phyloP scores from a whole-genome alignment of 2,888 invertebrate genomes.

The Eilema depressum region DNA sequence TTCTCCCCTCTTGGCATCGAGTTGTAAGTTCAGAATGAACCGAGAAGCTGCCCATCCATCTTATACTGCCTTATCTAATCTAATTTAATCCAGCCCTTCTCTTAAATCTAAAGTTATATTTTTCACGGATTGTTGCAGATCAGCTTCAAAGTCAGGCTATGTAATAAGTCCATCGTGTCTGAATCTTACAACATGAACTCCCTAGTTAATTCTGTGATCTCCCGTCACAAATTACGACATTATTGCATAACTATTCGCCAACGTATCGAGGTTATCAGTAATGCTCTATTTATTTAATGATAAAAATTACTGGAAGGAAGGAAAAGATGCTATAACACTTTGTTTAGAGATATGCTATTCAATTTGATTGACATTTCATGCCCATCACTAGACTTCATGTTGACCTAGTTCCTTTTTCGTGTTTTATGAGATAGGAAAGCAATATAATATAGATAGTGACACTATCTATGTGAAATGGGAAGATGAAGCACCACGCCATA shows the following conservation, averaged over 20 bases:
- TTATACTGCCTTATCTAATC: neutral
- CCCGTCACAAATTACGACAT: slow-evolving; percentile 8
- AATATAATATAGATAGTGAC: neutral
- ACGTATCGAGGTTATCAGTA: slow-evolving; percentile 47
- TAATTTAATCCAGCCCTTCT: too few species aligned
- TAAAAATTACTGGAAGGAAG: slow-evolving; percentile 42
- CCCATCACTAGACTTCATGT: slow-evolving; percentile 8
- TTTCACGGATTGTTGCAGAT: too few species aligned
- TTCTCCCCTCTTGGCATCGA: neutral
- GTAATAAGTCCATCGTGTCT: neutral
- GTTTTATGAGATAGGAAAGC: slow-evolving; percentile 7
- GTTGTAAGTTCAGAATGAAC: neutral
- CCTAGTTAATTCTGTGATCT: neutral
- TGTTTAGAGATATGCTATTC: slow-evolving; percentile 24
- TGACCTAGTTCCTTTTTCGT: slow-evolving; percentile 31
- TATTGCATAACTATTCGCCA: slow-evolving; percentile 41
- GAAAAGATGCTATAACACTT: slow-evolving; percentile 26
- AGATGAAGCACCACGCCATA: neutral
- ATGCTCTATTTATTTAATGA: slow-evolving; percentile 37
- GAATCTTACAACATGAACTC: neutral
- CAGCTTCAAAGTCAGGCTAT: neutral
- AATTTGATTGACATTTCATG: slow-evolving; percentile 10
- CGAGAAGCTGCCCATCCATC: neutral
- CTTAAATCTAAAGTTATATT: too few species aligned
- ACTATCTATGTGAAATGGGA: neutral